phyloP scores from a whole-genome alignment of 2,113 vertebrate genomes.

The Rafetus swinhoei region DNA sequence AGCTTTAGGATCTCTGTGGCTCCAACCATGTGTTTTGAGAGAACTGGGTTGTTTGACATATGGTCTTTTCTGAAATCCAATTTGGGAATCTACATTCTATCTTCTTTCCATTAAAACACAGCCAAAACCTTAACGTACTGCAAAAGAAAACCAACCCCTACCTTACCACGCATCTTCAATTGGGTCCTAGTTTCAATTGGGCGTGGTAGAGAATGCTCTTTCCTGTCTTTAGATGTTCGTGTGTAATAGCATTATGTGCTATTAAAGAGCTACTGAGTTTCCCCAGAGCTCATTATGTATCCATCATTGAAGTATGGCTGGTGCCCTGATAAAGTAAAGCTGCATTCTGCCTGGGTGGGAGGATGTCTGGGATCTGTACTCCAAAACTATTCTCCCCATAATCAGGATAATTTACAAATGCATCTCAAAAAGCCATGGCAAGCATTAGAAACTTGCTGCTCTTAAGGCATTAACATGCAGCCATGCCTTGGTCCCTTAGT shows the following conservation, averaged over 20 bases:
- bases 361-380: background rate
- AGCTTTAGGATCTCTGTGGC: background rate
- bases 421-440: background rate
- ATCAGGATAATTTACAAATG: background rate
- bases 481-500: background rate
- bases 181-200: background rate
- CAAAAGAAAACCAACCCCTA: fast-evolving
- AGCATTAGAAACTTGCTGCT: background rate
- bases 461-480: background rate
- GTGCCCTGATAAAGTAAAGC: background rate
- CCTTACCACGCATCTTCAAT: background rate
- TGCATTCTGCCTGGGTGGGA: background rate
- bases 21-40: fast-evolving
- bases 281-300: background rate
- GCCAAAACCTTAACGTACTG: background rate
- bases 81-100: background rate
- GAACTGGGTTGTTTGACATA: fast-evolving
- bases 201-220: background rate
- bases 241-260: background rate
- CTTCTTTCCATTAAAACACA: background rate
- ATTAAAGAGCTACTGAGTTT: background rate
- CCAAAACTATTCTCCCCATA: background rate
- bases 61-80: background rate
- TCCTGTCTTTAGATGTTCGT: background rate
- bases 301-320: background rate